Percentiles rank a stretch among this genome's conserved stretches.
These are phyloP conservation scores for Fregetta grallaria DNA, from an alignment of 2,113 vertebrate genomes.

Conservation along the genomic window DNA sequence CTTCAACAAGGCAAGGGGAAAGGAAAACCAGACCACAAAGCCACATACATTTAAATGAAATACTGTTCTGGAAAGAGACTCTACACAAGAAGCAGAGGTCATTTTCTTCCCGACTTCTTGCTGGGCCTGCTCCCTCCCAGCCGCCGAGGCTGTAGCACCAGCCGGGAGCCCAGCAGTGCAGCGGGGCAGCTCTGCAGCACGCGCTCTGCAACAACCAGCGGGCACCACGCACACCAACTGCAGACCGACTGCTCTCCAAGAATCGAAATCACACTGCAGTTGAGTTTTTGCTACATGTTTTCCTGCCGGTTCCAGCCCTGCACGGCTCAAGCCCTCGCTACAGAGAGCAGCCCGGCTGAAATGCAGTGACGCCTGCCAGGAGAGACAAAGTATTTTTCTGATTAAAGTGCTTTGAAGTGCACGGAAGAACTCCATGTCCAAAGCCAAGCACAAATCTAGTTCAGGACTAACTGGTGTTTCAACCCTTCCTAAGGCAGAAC, in stretches of 20 bases:
- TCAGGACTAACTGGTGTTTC: not conserved
- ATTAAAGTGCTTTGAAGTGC: not conserved
- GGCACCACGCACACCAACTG: rapidly evolving
- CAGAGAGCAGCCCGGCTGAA: not conserved
- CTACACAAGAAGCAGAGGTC: not conserved
- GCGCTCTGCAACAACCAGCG: rapidly evolving
- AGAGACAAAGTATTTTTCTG: not conserved
- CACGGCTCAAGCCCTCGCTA: not conserved
- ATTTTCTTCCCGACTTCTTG: not conserved
- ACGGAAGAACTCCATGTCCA: not conserved
- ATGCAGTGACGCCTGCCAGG: not conserved
- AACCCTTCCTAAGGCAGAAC: not conserved
- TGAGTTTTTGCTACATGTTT: not conserved
- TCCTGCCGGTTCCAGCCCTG: not conserved
- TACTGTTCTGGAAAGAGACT: not conserved
- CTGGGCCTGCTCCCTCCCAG: not conserved
- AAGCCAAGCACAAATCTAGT: not conserved
- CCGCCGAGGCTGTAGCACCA: not conserved
- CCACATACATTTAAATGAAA: not conserved
- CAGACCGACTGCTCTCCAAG: rapidly evolving
- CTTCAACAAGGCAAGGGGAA: not conserved
- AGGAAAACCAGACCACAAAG: not conserved
- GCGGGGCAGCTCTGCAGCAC: rapidly evolving
- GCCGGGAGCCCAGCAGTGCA: rapidly evolving
- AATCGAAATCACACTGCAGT: not conserved